phyloP scores from a whole-genome alignment of 2,888 invertebrate genomes.

The Andrena praecox region DNA sequence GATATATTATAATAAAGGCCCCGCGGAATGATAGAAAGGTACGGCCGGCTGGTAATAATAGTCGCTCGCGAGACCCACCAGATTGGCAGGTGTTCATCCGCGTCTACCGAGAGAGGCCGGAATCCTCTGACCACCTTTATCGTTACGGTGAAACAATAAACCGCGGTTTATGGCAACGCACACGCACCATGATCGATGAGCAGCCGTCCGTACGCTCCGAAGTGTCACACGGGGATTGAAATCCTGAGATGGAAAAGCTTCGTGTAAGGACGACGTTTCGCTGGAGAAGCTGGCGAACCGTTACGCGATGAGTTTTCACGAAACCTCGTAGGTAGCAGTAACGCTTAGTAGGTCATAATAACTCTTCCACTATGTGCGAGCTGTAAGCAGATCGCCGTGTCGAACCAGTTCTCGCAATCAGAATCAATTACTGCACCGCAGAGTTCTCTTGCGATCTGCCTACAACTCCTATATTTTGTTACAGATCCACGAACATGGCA shows the following conservation, averaged over 20 bases:
- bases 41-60: constrained; percentile 76
- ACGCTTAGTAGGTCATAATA: no score
- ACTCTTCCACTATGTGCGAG: no score
- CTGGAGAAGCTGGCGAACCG: no score
- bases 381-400: no score
- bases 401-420: no score
- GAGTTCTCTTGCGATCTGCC: no score
- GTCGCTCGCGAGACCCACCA: constrained; percentile 55
- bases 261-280: not conserved
- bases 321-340: no score
- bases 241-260: no score
- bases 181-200: not conserved
- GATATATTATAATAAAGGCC: constrained; percentile 70
- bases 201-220: not conserved
- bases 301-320: no score
- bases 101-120: constrained; percentile 34
- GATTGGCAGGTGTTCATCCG: constrained; percentile 70
- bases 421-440: no score
- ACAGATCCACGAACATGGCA: no score
- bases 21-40: constrained; percentile 77
- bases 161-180: not conserved
- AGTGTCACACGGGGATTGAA: not conserved
- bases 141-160: constrained; percentile 30
- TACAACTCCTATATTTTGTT: no score
- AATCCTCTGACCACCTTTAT: constrained; percentile 8